Conservation (phyloP, 2,797 vertebrate species). For the Coluber constrictor region DNA sequence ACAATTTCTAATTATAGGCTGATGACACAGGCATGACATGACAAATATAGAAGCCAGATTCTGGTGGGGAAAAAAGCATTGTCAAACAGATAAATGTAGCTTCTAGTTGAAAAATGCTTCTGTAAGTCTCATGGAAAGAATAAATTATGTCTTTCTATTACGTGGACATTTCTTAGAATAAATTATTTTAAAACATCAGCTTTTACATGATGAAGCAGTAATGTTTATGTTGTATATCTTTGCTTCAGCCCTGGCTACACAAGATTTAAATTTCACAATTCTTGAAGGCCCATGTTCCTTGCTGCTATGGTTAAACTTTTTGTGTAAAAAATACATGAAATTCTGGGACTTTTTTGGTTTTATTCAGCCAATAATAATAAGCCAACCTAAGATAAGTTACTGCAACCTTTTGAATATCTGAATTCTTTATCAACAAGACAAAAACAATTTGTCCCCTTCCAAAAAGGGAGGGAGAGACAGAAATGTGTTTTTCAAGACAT, state of each 20-base stretch:
- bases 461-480: neutral
- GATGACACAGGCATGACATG: neutral
- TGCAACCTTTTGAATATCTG: neutral
- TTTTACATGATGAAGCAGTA: neutral
- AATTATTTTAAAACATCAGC: neutral
- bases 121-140: neutral
- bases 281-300: neutral
- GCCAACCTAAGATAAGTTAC: neutral
- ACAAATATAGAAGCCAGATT: neutral
- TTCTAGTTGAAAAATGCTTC: neutral
- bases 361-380: neutral
- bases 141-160: constrained; percentile 5
- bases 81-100: neutral
- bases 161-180: neutral
- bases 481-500: neutral
- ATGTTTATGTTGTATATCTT: neutral
- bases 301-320: neutral
- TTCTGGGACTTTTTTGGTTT: neutral
- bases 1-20: neutral
- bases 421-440: neutral
- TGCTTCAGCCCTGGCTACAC: neutral
- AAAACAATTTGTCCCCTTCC: neutral
- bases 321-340: neutral
- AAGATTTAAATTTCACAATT: neutral
- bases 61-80: neutral